Conservation (phyloP, 2,797 vertebrate genomes). For the Etheostoma perlongum region DNA sequence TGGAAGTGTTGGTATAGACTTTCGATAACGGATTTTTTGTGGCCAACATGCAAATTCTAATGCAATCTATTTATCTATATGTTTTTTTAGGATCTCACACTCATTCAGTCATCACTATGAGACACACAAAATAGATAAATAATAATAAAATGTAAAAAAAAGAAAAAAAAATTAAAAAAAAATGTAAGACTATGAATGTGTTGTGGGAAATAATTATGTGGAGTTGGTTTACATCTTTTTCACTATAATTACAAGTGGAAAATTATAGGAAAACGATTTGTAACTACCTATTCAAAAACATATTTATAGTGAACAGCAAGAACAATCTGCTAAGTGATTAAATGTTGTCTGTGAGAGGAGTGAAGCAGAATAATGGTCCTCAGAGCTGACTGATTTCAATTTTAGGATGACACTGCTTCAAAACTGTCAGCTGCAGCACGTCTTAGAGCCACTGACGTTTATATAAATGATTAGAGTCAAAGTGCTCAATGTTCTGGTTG, state of each 20-base stretch:
- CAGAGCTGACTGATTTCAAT: conserved; percentile 18
- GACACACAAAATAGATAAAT: not conserved
- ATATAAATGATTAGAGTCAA: conserved; percentile 14
- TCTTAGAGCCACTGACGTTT: conserved; percentile 8
- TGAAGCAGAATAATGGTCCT: conserved; percentile 1
- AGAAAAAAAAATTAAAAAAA: not conserved
- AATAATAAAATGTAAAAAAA: not conserved
- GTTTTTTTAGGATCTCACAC: not conserved
- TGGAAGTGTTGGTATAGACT: not conserved
- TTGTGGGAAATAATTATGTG: not conserved
- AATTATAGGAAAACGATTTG: not conserved
- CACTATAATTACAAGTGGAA: not conserved
- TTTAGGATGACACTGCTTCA: conserved; percentile 7
- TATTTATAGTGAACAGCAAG: conserved; percentile 1
- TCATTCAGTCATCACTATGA: not conserved
- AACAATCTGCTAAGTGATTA: not conserved
- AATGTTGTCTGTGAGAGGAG: not conserved
- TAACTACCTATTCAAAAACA: not conserved
- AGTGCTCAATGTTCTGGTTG: not conserved
- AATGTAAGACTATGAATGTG: not conserved
- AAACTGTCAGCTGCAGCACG: conserved; percentile 9
- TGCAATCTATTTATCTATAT: not conserved
- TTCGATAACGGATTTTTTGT: conserved; percentile 6
- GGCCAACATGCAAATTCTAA: no score
- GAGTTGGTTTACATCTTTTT: conserved; percentile 5